Evolutionary conservation across 2,113 vertebrate species (phyloP).

Genomic region (Clinocottus analis): DNA sequence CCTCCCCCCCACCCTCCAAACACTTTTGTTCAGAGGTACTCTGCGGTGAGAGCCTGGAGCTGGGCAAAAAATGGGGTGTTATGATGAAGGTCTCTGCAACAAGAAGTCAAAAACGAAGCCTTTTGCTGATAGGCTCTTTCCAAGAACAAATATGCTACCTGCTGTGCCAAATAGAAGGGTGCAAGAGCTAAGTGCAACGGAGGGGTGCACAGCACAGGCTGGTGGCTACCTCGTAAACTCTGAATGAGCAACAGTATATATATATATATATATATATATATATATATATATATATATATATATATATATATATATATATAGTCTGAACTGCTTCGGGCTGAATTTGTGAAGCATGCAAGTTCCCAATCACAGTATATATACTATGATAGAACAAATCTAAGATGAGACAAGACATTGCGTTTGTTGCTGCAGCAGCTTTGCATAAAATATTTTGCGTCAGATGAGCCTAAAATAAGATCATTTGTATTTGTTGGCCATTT

Average conservation of each 20-base stretch:
- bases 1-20: constrained; percentile 29
- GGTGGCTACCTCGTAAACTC: constrained; percentile 67
- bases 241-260: constrained; percentile 30
- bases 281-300: background rate
- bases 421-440: constrained; percentile 14
- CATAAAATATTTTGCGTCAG: constrained; percentile 1
- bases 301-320: too few relatives aligned
- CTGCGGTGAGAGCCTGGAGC: constrained; percentile 48
- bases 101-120: constrained; percentile 65
- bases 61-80: constrained; percentile 51
- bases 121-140: constrained; percentile 61
- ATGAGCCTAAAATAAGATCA: constrained; percentile 26
- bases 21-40: constrained; percentile 63
- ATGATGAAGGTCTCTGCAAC: constrained; percentile 62
- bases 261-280: too few relatives aligned
- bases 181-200: constrained; percentile 68
- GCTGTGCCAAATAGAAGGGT: constrained; percentile 72
- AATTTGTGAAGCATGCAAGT: too few relatives aligned
- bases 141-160: constrained; percentile 70
- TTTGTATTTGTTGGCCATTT: constrained; percentile 47
- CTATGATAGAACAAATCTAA: constrained; percentile 15
- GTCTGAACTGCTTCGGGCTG: constrained; percentile 51
- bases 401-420: constrained; percentile 7
- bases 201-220: constrained; percentile 52
- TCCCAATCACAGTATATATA: too few relatives aligned